Percentiles rank a stretch among this genome's conserved stretches.
phyloP scores from a whole-genome alignment of 2,113 vertebrate genomes.

The Odontophorus gujanensis region DNA sequence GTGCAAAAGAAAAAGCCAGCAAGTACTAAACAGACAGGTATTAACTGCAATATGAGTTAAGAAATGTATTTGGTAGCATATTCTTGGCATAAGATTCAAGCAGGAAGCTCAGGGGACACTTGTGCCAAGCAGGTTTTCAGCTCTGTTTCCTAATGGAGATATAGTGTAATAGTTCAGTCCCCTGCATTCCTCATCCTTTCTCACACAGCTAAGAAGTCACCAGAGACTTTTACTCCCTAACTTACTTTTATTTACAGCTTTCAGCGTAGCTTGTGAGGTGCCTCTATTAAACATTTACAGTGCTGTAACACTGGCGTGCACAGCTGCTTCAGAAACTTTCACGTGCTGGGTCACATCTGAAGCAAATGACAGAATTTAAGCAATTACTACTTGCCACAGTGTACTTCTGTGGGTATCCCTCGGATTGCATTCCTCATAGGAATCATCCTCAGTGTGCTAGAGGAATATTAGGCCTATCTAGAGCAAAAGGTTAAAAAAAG shows the following conservation, averaged over 20 bases:
- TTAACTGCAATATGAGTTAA: neutral
- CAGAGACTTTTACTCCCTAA: neutral
- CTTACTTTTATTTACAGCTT: constrained; percentile 14
- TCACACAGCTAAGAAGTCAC: constrained; percentile 26
- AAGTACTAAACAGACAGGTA: neutral
- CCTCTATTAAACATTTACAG: neutral
- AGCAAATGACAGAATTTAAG: neutral
- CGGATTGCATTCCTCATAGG: accelerated
- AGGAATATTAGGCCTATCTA: neutral
- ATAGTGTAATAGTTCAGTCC: neutral
- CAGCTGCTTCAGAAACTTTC: neutral
- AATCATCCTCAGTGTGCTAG: neutral
- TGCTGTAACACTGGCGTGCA: neutral
- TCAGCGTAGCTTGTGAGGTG: neutral
- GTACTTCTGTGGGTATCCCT: neutral
- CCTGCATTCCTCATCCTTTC: neutral
- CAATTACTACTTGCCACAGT: neutral
- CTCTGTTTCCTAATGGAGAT: neutral
- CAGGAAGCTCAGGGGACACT: neutral
- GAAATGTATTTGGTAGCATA: neutral
- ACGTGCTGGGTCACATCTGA: neutral
- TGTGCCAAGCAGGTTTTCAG: constrained; percentile 29
- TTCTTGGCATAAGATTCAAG: neutral
- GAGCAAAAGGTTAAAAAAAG: neutral
- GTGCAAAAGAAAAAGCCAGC: neutral